phyloP scores from a whole-genome alignment of 1,140 invertebrate genomes.

The Bilobella aurantiaca region DNA sequence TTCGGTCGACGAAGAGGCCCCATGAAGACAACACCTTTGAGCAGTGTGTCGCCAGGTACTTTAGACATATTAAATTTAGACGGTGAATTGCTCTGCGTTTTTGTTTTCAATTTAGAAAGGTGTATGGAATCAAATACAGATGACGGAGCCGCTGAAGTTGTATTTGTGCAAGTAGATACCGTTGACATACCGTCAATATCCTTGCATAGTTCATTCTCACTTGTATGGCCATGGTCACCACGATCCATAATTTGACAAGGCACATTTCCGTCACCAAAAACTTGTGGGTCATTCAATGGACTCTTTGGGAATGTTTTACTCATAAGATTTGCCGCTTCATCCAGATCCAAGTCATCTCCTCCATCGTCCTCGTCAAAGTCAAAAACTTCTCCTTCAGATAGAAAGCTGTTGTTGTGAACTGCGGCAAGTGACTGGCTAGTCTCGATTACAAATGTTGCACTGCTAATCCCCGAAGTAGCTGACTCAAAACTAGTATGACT shows the following conservation, averaged over 20 bases:
- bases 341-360: too few relatives aligned
- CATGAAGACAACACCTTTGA: slow-evolving; percentile 28
- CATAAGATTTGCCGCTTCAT: neutral
- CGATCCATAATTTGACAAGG: too few relatives aligned
- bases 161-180: neutral
- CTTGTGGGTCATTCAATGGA: too few relatives aligned
- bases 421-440: neutral
- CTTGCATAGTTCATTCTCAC: too few relatives aligned
- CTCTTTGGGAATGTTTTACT: neutral
- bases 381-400: neutral
- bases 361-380: slow-evolving; percentile 6
- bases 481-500: neutral
- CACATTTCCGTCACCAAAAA: too few relatives aligned
- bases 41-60: slow-evolving; percentile 21
- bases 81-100: slow-evolving; percentile 22
- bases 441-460: slow-evolving; percentile 5
- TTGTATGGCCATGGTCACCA: too few relatives aligned
- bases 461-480: slow-evolving; percentile 9
- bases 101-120: slow-evolving; percentile 26
- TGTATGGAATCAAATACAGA: slow-evolving; percentile 9
- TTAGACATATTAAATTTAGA: slow-evolving; percentile 15
- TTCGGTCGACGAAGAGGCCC: slow-evolving; percentile 21
- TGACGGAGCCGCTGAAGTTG: neutral
- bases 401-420: neutral
- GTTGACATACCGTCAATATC: too few relatives aligned